Evolutionary conservation across 2,797 vertebrate genomes (phyloP).

Genomic region (Clarias platycephalus): DNA sequence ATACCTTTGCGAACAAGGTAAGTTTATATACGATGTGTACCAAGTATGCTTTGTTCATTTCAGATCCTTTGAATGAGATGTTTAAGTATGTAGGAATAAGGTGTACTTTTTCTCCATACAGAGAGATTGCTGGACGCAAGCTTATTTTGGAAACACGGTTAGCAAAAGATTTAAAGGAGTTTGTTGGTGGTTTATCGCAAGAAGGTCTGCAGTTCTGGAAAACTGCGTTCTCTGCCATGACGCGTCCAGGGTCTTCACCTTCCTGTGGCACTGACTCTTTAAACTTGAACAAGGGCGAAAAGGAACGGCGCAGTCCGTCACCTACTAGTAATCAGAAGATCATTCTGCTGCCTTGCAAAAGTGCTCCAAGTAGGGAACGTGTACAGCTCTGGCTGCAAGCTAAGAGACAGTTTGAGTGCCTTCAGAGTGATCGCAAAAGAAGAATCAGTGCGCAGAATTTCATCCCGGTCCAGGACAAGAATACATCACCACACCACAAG

Average conservation of each 20-base stretch:
- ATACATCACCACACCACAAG: constrained; percentile 27
- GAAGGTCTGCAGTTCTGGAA: constrained; percentile 95
- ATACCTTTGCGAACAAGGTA: constrained; percentile 92
- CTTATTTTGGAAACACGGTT: constrained; percentile 87
- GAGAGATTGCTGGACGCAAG: constrained; percentile 90
- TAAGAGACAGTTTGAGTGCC: constrained; percentile 86
- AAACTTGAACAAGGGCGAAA: constrained; percentile 53
- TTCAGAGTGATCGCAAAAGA: constrained; percentile 72
- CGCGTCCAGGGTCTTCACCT: constrained; percentile 75
- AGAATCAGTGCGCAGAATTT: background rate
- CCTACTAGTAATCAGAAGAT: constrained; percentile 83
- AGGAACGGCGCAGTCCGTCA: constrained; percentile 63
- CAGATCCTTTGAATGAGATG: background rate
- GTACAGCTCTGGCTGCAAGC: constrained; percentile 93
- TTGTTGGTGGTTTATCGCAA: constrained; percentile 88
- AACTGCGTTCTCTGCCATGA: constrained; percentile 94
- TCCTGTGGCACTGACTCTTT: constrained; percentile 60
- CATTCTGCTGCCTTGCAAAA: constrained; percentile 91
- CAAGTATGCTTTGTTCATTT: background rate
- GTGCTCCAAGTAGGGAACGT: constrained; percentile 84
- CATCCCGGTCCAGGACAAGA: background rate
- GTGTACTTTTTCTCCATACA: constrained; percentile 53
- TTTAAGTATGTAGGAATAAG: background rate
- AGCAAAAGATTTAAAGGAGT: constrained; percentile 85
- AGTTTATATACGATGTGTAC: constrained; percentile 39